phyloP scores from a whole-genome alignment of 2,888 invertebrate species.

The Dione juno region DNA sequence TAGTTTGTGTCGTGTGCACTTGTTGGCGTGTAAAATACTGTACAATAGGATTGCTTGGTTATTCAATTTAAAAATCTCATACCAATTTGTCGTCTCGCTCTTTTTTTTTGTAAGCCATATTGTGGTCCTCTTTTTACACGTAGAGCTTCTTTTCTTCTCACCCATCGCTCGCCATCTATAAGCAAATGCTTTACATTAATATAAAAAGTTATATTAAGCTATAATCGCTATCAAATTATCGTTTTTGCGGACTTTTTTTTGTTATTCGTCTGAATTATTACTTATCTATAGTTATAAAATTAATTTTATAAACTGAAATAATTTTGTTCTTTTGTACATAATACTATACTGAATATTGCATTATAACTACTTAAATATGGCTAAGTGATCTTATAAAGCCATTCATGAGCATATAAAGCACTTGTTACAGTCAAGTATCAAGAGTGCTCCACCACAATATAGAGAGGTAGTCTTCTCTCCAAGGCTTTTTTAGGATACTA shows the following conservation, averaged over 20 bases:
- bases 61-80: constrained; percentile 26
- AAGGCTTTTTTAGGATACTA: not conserved
- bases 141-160: constrained; percentile 37
- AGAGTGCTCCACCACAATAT: not conserved
- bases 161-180: constrained; percentile 41
- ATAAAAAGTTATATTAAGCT: not conserved
- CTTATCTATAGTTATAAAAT: too few relatives aligned
- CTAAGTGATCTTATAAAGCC: too few relatives aligned
- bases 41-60: not conserved
- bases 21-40: constrained; percentile 8
- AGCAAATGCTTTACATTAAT: not conserved
- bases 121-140: constrained; percentile 36
- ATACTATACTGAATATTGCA: too few relatives aligned
- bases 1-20: constrained; percentile 21
- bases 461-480: not conserved
- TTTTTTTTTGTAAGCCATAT: constrained; percentile 36
- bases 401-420: not conserved
- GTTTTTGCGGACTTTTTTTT: too few relatives aligned
- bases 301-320: not conserved
- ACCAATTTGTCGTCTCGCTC: constrained; percentile 45
- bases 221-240: too few relatives aligned
- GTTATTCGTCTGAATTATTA: too few relatives aligned
- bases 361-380: too few relatives aligned
- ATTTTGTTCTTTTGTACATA: not conserved
- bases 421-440: not conserved